Percentiles rank a stretch among this genome's conserved stretches.
Conservation (phyloP, 2,888 invertebrate species). For the Pseudococcus longispinus region DNA sequence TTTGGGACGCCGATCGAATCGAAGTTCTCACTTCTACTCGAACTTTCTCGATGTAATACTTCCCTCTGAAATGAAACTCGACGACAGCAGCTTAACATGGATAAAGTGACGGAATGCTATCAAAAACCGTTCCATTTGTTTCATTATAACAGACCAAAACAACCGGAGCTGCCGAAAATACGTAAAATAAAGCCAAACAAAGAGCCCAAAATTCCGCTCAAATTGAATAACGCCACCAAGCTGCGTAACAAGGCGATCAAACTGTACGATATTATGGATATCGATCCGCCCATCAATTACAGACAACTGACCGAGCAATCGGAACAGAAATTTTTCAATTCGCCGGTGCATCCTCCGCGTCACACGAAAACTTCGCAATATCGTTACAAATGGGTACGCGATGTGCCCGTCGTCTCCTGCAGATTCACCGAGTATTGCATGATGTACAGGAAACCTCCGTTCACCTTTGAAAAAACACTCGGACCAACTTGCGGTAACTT, state of each 20-base stretch:
- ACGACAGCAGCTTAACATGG: not conserved
- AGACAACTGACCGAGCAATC: not conserved
- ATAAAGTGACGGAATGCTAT: not conserved
- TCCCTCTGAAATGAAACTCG: not conserved
- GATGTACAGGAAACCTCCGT: conserved; percentile 50
- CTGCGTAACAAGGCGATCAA: conserved; percentile 44
- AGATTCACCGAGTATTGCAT: conserved; percentile 48
- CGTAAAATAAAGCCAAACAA: not conserved
- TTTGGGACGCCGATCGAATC: not conserved
- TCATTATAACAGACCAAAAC: conserved; percentile 22
- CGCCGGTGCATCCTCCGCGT: not conserved
- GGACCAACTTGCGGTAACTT: not conserved
- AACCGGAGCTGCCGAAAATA: conserved; percentile 16
- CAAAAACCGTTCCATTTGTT: conserved; percentile 48
- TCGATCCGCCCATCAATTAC: not conserved
- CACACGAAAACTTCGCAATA: conserved; percentile 41
- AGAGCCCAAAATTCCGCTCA: not conserved
- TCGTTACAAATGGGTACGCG: conserved; percentile 49
- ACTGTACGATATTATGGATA: not conserved
- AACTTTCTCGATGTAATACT: not conserved
- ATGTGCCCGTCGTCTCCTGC: conserved; percentile 48
- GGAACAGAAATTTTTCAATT: not conserved
- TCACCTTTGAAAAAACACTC: not conserved
- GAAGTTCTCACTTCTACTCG: not conserved
- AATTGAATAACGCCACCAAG: conserved; percentile 33